phyloP scores from a whole-genome alignment of 2,888 invertebrate genomes.

The Lasius platythorax region DNA sequence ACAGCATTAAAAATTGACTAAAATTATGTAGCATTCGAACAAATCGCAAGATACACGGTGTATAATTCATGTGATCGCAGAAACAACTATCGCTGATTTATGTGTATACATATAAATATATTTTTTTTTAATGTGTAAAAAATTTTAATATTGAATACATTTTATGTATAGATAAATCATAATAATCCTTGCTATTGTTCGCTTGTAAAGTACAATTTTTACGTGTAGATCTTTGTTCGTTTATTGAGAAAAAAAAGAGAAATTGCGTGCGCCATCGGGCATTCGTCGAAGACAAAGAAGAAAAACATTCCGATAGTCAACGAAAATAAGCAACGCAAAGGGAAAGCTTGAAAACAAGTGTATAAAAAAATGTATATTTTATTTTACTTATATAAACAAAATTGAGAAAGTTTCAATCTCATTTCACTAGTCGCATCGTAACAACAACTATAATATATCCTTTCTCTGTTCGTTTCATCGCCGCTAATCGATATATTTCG shows the following conservation, averaged over 20 bases:
- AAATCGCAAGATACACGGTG: background rate
- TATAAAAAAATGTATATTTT: constrained; percentile 59
- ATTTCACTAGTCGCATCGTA: background rate
- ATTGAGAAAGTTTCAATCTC: background rate
- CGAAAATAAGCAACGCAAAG: background rate
- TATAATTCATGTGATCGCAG: constrained; percentile 4
- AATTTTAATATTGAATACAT: background rate
- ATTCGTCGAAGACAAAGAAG: background rate
- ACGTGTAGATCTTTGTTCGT: background rate
- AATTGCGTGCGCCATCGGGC: background rate
- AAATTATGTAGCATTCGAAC: background rate
- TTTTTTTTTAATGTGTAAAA: background rate
- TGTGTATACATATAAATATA: background rate
- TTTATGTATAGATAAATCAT: constrained; percentile 14
- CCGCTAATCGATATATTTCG: background rate
- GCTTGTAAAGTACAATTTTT: background rate
- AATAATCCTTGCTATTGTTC: background rate
- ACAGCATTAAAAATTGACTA: background rate
- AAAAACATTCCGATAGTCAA: background rate
- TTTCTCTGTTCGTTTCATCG: background rate
- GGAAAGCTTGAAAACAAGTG: constrained; percentile 27
- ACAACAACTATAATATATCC: background rate
- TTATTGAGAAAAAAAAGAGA: background rate
- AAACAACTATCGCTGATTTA: background rate
- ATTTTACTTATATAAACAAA: constrained; percentile 56